These are phyloP conservation scores for Drosophila recens DNA, from an alignment of 2,888 invertebrate species.

Conservation along the genomic window DNA sequence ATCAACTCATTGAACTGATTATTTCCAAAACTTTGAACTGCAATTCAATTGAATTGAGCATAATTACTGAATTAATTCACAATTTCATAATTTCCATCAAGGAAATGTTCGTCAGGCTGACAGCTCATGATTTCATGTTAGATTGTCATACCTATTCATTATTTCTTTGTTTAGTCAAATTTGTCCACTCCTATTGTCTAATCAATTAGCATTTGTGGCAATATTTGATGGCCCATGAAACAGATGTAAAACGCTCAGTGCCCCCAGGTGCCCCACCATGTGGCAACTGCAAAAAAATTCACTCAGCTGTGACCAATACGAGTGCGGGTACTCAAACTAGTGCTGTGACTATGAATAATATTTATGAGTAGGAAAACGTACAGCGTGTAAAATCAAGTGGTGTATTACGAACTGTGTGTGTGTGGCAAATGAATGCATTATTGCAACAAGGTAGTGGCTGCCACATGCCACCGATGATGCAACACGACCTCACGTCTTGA, in stretches of 20 bases:
- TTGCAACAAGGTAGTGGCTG: constrained; percentile 23
- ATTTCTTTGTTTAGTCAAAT: constrained; percentile 13
- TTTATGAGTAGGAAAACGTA: constrained; percentile 24
- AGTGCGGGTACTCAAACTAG: constrained; percentile 21
- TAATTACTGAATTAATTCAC: background rate
- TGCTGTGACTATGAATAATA: constrained; percentile 22
- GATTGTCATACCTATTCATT: constrained; percentile 23
- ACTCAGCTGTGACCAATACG: constrained; percentile 45
- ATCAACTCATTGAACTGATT: background rate
- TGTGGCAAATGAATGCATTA: constrained; percentile 61
- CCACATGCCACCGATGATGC: constrained; percentile 47
- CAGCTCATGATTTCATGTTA: constrained; percentile 6
- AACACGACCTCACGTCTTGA: constrained; percentile 49
- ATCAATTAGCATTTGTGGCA: constrained; percentile 34
- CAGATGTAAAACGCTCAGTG: constrained; percentile 38
- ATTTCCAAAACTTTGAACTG: background rate
- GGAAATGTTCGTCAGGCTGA: constrained; percentile 21
- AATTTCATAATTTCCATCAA: constrained; percentile 1
- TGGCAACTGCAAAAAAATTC: constrained; percentile 28
- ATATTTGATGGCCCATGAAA: constrained; percentile 59
- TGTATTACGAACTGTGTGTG: constrained; percentile 31
- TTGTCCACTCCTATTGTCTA: constrained; percentile 18
- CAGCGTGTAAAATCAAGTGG: constrained; percentile 33
- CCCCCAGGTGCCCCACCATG: constrained; percentile 22
- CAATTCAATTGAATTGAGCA: background rate